Evolutionary conservation across 1,140 invertebrate species (phyloP).

Genomic region (Phymorhynchus buccinoides): DNA sequence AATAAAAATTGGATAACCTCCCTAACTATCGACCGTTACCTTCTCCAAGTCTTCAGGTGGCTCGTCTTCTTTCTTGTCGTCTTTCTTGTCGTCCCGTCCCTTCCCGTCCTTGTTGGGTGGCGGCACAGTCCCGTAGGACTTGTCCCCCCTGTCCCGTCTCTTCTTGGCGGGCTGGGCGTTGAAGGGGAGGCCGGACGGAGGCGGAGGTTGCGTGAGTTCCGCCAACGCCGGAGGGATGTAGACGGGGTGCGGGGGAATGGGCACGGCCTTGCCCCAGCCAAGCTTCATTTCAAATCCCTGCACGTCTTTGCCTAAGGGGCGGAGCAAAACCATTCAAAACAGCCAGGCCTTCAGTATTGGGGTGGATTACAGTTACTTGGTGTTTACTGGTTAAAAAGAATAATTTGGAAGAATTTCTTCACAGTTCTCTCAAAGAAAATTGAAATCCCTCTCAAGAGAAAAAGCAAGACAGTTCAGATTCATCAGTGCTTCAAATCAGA

Average conservation of each 20-base stretch:
- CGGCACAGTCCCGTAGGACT: constrained; percentile 50
- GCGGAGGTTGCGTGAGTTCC: constrained; percentile 92
- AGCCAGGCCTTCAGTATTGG: neutral
- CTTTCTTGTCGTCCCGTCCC: neutral
- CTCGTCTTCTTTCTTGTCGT: constrained; percentile 44
- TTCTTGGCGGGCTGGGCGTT: constrained; percentile 88
- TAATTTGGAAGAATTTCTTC: constrained; percentile 1
- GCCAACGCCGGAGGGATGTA: constrained; percentile 95
- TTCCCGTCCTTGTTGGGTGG: constrained; percentile 49
- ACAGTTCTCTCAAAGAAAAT: neutral
- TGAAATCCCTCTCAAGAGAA: too few species aligned
- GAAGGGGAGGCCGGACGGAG: constrained; percentile 95
- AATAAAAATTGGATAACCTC: neutral
- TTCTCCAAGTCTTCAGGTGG: constrained; percentile 56
- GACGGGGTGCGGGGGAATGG: constrained; percentile 92
- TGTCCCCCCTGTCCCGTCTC: constrained; percentile 36
- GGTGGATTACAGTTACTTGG: neutral
- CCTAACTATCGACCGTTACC: too few species aligned
- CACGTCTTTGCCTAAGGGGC: constrained; percentile 85
- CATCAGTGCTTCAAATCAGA: neutral
- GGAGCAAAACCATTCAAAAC: constrained; percentile 34
- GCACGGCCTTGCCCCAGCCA: constrained; percentile 96
- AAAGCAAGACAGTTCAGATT: too few species aligned
- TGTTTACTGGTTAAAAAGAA: neutral
- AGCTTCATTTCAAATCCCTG: constrained; percentile 97